phyloP scores from a whole-genome alignment of 2,113 vertebrate species.

The Misgurnus anguillicaudatus region DNA sequence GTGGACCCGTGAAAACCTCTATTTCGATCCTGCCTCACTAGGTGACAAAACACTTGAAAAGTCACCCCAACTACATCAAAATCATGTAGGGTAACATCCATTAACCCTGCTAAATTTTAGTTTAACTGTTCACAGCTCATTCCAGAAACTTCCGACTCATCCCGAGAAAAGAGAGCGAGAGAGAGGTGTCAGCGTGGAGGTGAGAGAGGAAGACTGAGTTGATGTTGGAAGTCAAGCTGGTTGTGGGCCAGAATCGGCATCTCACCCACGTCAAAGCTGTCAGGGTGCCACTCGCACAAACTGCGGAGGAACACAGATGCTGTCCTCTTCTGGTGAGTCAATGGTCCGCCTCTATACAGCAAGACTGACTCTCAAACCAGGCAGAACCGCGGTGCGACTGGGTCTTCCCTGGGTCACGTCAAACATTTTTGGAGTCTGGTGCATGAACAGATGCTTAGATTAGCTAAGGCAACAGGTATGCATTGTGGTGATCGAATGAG shows the following conservation, averaged over 20 bases:
- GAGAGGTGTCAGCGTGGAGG: too few species aligned
- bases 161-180: background rate
- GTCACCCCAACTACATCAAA: too few species aligned
- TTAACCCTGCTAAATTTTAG: too few species aligned
- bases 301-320: constrained; percentile 48
- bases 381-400: background rate
- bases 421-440: background rate
- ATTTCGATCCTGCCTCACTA: too few species aligned
- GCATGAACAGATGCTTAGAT: too few species aligned
- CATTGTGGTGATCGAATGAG: too few species aligned
- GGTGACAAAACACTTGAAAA: too few species aligned
- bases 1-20: too few species aligned
- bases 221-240: constrained; percentile 42
- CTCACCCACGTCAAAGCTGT: constrained; percentile 70
- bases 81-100: too few species aligned
- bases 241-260: constrained; percentile 37
- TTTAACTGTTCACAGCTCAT: background rate
- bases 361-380: constrained; percentile 9
- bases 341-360: background rate
- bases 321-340: constrained; percentile 53
- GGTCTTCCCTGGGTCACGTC: background rate
- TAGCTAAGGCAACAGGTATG: too few species aligned
- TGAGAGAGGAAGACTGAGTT: background rate
- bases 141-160: background rate
- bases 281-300: constrained; percentile 57